Base-by-base conservation (phyloP, 2,888 invertebrate species). In the Anoplius nigerrimus region DNA sequence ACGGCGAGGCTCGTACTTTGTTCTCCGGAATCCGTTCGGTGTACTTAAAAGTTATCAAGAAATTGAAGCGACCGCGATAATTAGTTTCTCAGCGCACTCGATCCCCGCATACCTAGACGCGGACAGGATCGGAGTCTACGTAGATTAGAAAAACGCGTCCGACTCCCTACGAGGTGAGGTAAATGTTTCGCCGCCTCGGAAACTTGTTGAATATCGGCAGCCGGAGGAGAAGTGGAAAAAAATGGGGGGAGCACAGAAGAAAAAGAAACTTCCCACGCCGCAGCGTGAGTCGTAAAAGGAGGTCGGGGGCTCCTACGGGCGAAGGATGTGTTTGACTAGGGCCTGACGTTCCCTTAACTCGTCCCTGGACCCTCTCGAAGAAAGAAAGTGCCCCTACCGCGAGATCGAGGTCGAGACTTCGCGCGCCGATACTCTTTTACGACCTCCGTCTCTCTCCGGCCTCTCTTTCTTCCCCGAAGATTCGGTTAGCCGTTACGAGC, bases 401-500 rank as follows among this genome's bases (percentile, higher is more conserved):
- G 80, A 79, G 78, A 84, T 84, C 84, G 81, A 83, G 84, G 84
- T 72, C 78, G 76, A 66, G 66, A 67, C 72, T 75, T 78, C 55
- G 76, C 74, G 73, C 74, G 62, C 70, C 66, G 68, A 70, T 71
- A 67, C 59, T 79, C 72, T 72, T 78, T 73, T 59, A 72, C 75
- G 68, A 76, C 59, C 72, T 60, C 62, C 22, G 67, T 66, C 59
- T 63, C 52, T 55, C n/a, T 24, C 66, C 27, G 48, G 16, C 57
- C 20, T 51, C 21, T 60, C 55, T 52, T 15, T 34, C n/a, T 42
- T 16, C 6, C 18, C 21, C 45, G 61, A 55, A 61, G 45, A 66
- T 57, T 24, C 63, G 52, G 61, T 16, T 48, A 48, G 18, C 53
- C 21, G 27, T 16, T 27, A 42, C 45, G 16, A 22, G 13, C 8